Evolutionary conservation across 2,797 vertebrate genomes (phyloP).

Genomic region (Premnoplex brunnescens): DNA sequence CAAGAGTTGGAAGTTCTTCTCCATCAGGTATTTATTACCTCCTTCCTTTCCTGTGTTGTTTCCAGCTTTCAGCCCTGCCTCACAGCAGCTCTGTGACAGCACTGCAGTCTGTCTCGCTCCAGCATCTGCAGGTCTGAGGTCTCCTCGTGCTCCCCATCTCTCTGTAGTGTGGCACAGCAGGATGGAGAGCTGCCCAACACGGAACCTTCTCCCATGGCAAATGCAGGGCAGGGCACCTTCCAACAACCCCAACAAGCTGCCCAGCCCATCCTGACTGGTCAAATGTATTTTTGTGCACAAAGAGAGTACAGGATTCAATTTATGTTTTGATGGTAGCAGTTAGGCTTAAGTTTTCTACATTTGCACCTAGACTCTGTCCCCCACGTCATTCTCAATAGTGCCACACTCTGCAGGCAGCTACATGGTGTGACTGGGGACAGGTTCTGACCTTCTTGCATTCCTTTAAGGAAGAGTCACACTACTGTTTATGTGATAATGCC

Average conservation of each 20-base stretch:
- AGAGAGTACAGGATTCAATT: background rate
- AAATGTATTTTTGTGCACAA: background rate
- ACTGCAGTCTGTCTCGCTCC: background rate
- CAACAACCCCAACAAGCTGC: background rate
- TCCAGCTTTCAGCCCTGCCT: background rate
- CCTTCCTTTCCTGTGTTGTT: background rate
- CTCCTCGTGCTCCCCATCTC: rapidly evolving
- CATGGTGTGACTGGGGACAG: rapidly evolving
- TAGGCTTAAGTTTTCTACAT: background rate
- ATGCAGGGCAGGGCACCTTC: background rate
- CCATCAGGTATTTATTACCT: background rate
- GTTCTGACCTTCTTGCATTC: background rate
- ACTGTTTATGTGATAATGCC: background rate
- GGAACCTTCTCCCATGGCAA: background rate
- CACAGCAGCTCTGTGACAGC: background rate
- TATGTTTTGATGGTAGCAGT: background rate
- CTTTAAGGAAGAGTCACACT: background rate
- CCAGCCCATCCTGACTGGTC: background rate
- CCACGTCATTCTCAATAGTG: rapidly evolving
- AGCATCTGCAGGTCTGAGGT: background rate
- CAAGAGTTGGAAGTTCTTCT: background rate
- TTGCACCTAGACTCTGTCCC: background rate
- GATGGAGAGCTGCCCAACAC: rapidly evolving
- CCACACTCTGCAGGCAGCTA: background rate
- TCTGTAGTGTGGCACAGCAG: background rate